These are phyloP conservation scores for Sylvicola cinctus DNA, from an alignment of 2,888 invertebrate genomes.

Conservation along the genomic window DNA sequence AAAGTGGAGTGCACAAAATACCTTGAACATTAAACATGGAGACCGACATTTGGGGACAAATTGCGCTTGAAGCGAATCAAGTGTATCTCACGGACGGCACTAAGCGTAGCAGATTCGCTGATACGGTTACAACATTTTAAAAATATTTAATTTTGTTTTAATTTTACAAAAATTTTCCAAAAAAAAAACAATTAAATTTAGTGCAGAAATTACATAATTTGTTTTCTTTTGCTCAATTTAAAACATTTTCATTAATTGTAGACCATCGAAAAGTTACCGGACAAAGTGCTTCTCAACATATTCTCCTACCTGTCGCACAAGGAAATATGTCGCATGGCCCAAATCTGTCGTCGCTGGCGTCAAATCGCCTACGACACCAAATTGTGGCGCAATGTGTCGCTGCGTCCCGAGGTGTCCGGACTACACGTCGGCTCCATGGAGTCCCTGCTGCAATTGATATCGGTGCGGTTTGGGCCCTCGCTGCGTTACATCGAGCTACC, in stretches of 20 bases:
- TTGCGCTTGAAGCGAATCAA: constrained; percentile 71
- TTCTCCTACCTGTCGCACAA: constrained; percentile 87
- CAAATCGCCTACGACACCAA: constrained; percentile 85
- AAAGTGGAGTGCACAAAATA: too few relatives aligned
- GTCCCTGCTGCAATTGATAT: constrained; percentile 67
- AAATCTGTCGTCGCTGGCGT: constrained; percentile 92
- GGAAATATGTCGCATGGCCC: constrained; percentile 84
- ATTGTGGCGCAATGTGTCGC: constrained; percentile 88
- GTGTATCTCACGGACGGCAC: constrained; percentile 68
- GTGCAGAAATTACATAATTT: not conserved
- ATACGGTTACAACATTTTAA: constrained; percentile 42
- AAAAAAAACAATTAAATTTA: not conserved
- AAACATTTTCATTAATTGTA: too few relatives aligned
- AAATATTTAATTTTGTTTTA: constrained; percentile 1
- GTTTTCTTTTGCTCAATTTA: not conserved
- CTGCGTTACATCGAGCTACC: constrained; percentile 82
- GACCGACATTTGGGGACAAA: constrained; percentile 73
- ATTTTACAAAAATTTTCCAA: constrained; percentile 1
- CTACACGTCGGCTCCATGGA: constrained; percentile 52
- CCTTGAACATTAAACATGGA: constrained; percentile 41
- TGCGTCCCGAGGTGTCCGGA: constrained; percentile 92
- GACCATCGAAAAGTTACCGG: constrained; percentile 93
- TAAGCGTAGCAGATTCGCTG: constrained; percentile 60
- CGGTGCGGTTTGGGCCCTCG: constrained; percentile 71
- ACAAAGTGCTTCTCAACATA: constrained; percentile 84